These are phyloP conservation scores for Oikopleura vanhoeffeni DNA, from an alignment of 23 tunicate genomes.

Conservation along the genomic window DNA sequence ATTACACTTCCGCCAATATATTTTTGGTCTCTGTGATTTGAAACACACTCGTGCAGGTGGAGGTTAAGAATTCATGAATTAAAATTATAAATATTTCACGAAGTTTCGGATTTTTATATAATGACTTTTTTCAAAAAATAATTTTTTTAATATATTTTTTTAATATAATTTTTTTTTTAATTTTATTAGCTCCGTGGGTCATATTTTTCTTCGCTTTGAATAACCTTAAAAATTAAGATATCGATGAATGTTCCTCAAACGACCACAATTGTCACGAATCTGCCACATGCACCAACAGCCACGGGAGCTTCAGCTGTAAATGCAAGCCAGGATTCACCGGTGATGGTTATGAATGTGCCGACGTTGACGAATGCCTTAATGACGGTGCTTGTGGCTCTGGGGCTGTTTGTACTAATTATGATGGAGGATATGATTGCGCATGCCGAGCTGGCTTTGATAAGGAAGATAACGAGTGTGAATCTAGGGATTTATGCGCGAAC, in stretches of 20 bases:
- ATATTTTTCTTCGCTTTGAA: too few relatives aligned
- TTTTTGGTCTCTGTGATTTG: too few relatives aligned
- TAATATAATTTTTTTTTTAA: too few relatives aligned
- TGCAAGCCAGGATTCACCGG: background rate
- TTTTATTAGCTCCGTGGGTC: too few relatives aligned
- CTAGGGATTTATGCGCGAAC: background rate
- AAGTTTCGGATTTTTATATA: too few relatives aligned
- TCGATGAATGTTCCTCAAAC: background rate
- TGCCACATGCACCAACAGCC: background rate
- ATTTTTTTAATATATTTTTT: too few relatives aligned
- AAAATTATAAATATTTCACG: too few relatives aligned
- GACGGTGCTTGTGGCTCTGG: conserved; percentile 19
- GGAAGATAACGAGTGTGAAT: conserved; percentile 21
- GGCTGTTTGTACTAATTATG: conserved; percentile 25
- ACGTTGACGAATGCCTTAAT: conserved; percentile 27
- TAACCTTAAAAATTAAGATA: too few relatives aligned
- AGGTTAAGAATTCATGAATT: too few relatives aligned
- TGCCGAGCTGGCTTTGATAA: conserved; percentile 28
- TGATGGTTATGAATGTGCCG: background rate
- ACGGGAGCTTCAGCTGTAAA: background rate
- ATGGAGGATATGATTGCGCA: conserved; percentile 20
- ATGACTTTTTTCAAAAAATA: too few relatives aligned
- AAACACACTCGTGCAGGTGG: too few relatives aligned
- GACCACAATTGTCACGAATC: background rate
- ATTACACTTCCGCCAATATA: too few relatives aligned